phyloP scores from a whole-genome alignment of 2,888 invertebrate genomes.

The Epinotia ramella region DNA sequence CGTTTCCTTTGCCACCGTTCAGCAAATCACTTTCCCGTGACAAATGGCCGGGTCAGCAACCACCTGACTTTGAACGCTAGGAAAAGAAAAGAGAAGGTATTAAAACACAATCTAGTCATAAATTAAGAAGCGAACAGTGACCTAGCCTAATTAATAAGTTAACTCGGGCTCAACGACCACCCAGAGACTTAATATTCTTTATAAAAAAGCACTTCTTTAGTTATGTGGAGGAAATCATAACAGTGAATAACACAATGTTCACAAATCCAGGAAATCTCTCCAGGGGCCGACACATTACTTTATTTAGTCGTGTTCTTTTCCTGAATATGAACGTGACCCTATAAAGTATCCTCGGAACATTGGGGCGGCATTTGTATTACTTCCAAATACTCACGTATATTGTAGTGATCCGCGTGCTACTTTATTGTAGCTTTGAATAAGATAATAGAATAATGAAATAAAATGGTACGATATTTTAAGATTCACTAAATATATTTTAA shows the following conservation, averaged over 20 bases:
- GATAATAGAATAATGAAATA: background rate
- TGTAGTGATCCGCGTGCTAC: background rate
- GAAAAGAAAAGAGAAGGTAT: constrained; percentile 23
- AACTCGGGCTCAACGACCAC: constrained; percentile 17
- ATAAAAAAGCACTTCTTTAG: constrained; percentile 32
- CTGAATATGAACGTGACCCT: constrained; percentile 33
- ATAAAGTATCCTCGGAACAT: constrained; percentile 22
- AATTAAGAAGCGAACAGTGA: constrained; percentile 23
- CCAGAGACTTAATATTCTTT: constrained; percentile 28
- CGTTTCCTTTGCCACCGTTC: constrained; percentile 25
- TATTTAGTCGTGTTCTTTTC: constrained; percentile 28
- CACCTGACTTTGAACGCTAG: constrained; percentile 31
- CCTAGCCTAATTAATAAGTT: constrained; percentile 29
- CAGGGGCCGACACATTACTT: constrained; percentile 28
- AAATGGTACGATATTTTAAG: background rate
- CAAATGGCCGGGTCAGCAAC: constrained; percentile 38
- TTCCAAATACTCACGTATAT: background rate
- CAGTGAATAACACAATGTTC: constrained; percentile 27
- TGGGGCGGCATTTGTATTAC: background rate
- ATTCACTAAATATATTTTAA: too few relatives aligned
- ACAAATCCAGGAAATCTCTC: constrained; percentile 36
- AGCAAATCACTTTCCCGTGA: constrained; percentile 42
- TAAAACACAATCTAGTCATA: constrained; percentile 22
- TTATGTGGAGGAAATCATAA: constrained; percentile 20
- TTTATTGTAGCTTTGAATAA: background rate